Base-by-base conservation (phyloP, 2,113 vertebrate species). In the Sminthopsis crassicaudata region DNA sequence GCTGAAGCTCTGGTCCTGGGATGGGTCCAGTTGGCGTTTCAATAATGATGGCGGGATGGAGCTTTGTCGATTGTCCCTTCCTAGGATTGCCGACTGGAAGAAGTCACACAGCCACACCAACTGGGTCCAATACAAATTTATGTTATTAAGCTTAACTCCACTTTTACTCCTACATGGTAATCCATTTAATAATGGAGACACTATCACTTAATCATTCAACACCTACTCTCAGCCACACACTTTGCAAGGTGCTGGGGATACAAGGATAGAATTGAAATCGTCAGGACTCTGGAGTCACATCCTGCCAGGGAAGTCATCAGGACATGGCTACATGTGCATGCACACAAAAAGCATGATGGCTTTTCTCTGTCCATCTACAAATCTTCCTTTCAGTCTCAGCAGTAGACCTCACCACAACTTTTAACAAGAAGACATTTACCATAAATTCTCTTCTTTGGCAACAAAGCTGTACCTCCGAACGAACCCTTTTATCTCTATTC, bases 351-450 rank as follows among this genome's bases (percentile, higher is more conserved):
- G 57, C 27, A 60, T 30, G 27, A 60, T 67, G 60, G 30, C 30
- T 67, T 16, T 4, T 67, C 30, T 36, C 11, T 67, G 57, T 67
- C 22, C 60, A 36, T 67, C 12, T 2, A 12, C 27, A 60, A 60
- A 16, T 67, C 30, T 76, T 92, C 91, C 95, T 91, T 92, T 89
- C 48, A 76, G 51, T 84, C 94, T 60, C 93, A 30, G 51, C 27
- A 3, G 3, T 67, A 67, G 27, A 67, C 60, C 30, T 67, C 30
- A 67, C 60, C 60, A 36, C 36, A 6, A 14, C 14, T 36, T 67
- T 67, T 36, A 36, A 36, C 3, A 36, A 67, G 11, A 67, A 67
- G 14, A 30, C 60, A 36, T 36, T 12, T 67, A 67, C 12, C 30
- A 36, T 5, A 67, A 67, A 36, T 12, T 36, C 60, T 67, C 60